Evolutionary conservation across 2,113 vertebrate species (phyloP).

Genomic region (Bostrychus sinensis): DNA sequence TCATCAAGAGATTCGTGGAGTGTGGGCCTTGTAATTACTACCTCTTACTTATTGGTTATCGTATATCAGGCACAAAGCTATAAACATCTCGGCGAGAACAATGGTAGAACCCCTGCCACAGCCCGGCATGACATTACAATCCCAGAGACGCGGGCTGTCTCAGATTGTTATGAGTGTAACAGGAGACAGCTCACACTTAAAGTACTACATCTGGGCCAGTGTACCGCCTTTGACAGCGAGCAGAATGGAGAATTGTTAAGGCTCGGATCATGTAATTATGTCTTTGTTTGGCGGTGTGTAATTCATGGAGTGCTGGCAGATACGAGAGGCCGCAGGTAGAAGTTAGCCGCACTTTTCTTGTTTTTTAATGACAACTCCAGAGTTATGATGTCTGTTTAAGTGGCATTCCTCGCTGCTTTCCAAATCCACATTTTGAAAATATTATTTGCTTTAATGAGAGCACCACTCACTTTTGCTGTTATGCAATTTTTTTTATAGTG

Average conservation of each 20-base stretch:
- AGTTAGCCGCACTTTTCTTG: constrained; percentile 37
- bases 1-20: constrained; percentile 62
- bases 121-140: constrained; percentile 61
- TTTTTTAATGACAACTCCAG: constrained; percentile 37
- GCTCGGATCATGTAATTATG: constrained; percentile 62
- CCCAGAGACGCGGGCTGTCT: constrained; percentile 63
- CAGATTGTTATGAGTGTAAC: constrained; percentile 74
- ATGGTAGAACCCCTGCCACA: constrained; percentile 64
- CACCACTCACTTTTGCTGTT: constrained; percentile 51
- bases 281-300: constrained; percentile 54
- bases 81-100: constrained; percentile 73
- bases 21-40: constrained; percentile 76
- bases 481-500: constrained; percentile 55
- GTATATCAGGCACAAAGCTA: constrained; percentile 72
- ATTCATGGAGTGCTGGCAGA: constrained; percentile 31
- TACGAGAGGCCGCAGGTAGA: constrained; percentile 17
- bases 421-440: constrained; percentile 39
- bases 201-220: constrained; percentile 66
- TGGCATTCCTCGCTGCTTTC: constrained; percentile 26
- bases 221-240: constrained; percentile 53
- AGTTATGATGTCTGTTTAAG: constrained; percentile 40
- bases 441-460: constrained; percentile 57
- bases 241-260: constrained; percentile 68
- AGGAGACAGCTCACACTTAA: constrained; percentile 69
- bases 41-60: constrained; percentile 76